Percentiles rank a stretch among this genome's conserved stretches.
These are phyloP conservation scores for Macrobrachium rosenbergii DNA, from an alignment of 1,140 invertebrate genomes.

Conservation along the genomic window DNA sequence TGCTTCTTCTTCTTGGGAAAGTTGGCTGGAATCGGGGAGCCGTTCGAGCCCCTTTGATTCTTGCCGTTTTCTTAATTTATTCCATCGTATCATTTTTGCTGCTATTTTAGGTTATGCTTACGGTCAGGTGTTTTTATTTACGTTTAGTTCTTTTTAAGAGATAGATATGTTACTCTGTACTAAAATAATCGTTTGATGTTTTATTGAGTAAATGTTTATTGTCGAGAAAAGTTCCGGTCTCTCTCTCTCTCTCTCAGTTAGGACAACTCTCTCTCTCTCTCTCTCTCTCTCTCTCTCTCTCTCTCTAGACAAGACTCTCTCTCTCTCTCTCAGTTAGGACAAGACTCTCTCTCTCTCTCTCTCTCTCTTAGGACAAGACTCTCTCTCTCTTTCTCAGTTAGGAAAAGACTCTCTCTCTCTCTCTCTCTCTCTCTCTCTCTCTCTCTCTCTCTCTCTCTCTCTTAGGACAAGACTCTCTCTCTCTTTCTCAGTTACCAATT, in stretches of 20 bases:
- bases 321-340: not conserved
- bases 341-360: not conserved
- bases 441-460: not conserved
- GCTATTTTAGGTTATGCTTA: too few relatives aligned
- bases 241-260: conserved; percentile 31
- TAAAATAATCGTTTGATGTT: not conserved
- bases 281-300: not conserved
- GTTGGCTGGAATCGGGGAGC: too few relatives aligned
- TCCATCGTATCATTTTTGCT: too few relatives aligned
- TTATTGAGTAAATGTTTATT: not conserved
- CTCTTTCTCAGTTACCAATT: not conserved
- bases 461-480: not conserved
- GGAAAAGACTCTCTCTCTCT: not conserved
- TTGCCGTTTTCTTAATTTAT: too few relatives aligned
- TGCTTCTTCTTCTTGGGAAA: too few relatives aligned
- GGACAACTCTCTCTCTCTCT: conserved; percentile 23
- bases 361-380: not conserved
- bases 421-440: conserved; percentile 23
- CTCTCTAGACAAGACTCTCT: not conserved
- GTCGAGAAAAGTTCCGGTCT: not conserved
- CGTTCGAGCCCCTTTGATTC: too few relatives aligned
- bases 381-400: not conserved
- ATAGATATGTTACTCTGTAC: not conserved
- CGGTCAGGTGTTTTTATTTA: too few relatives aligned
- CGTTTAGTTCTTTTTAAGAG: not conserved